Percentiles rank a stretch among this genome's conserved stretches.
Evolutionary conservation across 2,113 vertebrate genomes (phyloP).

Genomic region (Myrmophylax atrothorax): DNA sequence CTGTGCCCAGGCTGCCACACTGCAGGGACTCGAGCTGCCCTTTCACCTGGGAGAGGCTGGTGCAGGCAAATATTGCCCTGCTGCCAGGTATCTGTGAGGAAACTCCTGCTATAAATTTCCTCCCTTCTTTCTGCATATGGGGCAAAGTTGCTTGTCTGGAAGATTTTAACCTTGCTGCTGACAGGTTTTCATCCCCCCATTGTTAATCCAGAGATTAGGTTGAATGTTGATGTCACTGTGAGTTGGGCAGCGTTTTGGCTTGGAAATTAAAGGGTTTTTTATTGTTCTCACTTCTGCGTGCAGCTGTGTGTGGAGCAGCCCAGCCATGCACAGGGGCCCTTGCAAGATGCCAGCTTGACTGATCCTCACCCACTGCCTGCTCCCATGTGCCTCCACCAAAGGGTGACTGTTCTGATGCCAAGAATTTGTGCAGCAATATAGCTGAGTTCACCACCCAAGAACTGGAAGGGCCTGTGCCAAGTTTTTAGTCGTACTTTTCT

Average conservation of each 20-base stretch:
- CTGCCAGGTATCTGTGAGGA: neutral
- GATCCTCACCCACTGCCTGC: neutral
- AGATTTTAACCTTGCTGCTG: neutral
- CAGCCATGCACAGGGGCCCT: neutral
- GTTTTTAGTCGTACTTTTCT: constrained; percentile 51
- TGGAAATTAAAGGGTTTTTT: neutral
- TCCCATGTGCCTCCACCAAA: neutral
- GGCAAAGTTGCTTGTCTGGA: neutral
- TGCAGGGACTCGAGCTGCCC: neutral
- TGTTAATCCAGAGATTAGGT: neutral
- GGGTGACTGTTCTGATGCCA: neutral
- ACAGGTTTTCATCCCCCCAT: neutral
- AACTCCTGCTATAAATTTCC: neutral
- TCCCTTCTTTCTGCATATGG: neutral
- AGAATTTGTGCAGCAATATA: neutral
- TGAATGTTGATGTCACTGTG: neutral
- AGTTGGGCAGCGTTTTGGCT: neutral
- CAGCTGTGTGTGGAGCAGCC: neutral
- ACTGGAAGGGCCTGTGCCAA: neutral
- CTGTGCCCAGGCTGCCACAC: neutral
- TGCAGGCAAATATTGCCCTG: neutral
- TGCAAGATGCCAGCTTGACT: neutral
- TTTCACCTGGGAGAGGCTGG: neutral
- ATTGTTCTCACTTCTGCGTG: neutral
- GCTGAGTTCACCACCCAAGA: neutral